Evolutionary conservation across 2,113 vertebrate genomes (phyloP), one percentile per base, ranked within the genome.

Genomic region (Notechis scutatus): DNA sequence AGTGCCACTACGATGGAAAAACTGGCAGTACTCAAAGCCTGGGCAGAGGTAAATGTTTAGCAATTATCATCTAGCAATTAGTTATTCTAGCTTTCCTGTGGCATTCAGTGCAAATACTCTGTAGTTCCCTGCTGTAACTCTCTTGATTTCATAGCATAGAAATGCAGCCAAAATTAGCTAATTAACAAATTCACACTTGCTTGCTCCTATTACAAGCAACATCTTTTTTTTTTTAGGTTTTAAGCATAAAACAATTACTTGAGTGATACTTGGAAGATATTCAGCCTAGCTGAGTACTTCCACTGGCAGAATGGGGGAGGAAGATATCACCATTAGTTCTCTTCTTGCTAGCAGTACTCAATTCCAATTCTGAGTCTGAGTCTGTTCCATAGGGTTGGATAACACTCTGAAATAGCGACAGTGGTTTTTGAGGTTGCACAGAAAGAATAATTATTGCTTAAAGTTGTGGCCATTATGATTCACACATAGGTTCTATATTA

Each of bases 1-100:
- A 99, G 99, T 0, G 99, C 99, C 0, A 99, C 98, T 61, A 99
- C 99, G 1, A 99, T 99, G 99, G 99, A 99, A 96, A 99, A 99
- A 18, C 97, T 99, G 87, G 99, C 99, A 0, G 99, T 99, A 87
- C 98, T 99, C 15, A 99, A 99, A 96, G 99, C 99, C 0, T 99
- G 99, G 99, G 99, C 99, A 20, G 99, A 99, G 99, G 99, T 99
- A 97, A 97, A 94, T 29, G 10, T 1, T 42, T 59, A 7, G 54
- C 45, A 1, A 1, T 45, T 81, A 74, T 61, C 10, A 21, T 57
- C 8, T 34, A 42, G 85, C 85, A 74, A 39, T 88, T 85, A 90
- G 0, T 0, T 92, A 64, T 69, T 74, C 20, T 90, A 56, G 1
- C 0, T 0, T 91, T 92, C 39, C 5, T 92, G 91, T 90, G 91